Conservation (phyloP, 2,888 invertebrate genomes). For the Dastarcus helophoroides region DNA sequence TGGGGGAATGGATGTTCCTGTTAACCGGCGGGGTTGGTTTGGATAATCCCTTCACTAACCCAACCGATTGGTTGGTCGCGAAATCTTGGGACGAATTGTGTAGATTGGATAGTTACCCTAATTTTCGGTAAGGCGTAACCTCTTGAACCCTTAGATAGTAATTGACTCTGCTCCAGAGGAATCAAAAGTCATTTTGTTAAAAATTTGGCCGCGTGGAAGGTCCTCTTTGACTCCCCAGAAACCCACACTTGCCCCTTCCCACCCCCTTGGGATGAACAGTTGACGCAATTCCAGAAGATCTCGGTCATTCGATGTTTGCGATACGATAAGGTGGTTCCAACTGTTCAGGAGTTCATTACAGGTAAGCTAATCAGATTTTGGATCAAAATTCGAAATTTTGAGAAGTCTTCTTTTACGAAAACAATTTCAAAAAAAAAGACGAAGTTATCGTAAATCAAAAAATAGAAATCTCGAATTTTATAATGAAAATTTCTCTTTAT, state of each 20-base stretch:
- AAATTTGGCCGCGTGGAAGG: constrained; percentile 55
- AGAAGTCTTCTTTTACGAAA: no score
- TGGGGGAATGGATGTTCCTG: constrained; percentile 71
- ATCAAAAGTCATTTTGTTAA: constrained; percentile 52
- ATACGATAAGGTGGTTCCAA: constrained; percentile 81
- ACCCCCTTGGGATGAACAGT: constrained; percentile 51
- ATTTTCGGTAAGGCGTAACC: constrained; percentile 34
- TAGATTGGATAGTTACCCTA: constrained; percentile 43
- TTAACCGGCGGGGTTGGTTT: constrained; percentile 76
- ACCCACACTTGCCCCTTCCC: constrained; percentile 65
- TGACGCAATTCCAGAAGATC: constrained; percentile 62
- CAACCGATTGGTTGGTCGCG: constrained; percentile 56
- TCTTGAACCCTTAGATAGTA: not conserved
- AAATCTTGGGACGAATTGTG: constrained; percentile 73
- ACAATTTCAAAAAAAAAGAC: no score
- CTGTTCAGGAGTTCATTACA: constrained; percentile 58
- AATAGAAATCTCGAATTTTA: no score
- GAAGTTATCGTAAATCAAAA: no score
- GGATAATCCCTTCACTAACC: constrained; percentile 61
- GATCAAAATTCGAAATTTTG: no score
- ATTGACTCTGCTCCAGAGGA: constrained; percentile 35
- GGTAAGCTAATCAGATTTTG: constrained; percentile 36
- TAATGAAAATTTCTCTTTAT: no score
- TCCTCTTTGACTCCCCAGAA: constrained; percentile 58
- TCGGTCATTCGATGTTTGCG: constrained; percentile 70